Base-by-base conservation (phyloP, 2,888 invertebrate genomes). In the Camptogramma bilineatum region DNA sequence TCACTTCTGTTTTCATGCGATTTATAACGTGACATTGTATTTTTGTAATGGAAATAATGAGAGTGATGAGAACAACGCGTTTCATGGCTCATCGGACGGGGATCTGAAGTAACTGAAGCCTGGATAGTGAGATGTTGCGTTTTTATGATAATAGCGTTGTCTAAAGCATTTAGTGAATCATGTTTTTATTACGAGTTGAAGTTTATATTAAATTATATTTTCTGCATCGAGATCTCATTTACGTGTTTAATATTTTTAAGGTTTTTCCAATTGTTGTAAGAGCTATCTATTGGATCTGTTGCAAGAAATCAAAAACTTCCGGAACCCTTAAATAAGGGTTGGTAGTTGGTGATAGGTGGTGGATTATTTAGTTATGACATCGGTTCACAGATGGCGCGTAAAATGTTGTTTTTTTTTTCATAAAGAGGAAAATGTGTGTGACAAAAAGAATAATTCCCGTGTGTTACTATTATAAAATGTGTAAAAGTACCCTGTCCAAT, bases 41-140 rank as follows among this genome's bases (percentile, higher is more conserved):
- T 63, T 61, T 67, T 54, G 55, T 31, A 19, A 66, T 52, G 8
- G 28, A 51, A 58, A 55, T 42, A 5, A 75, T 39, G 19, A 74
- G 65, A 52, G 47, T 31, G 17, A 66, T 16, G 46, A 75, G 52
- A 44, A 70, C 56, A 44, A 71, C 60, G 59, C 70, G 69, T 77
- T 82, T 84, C 88, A 88, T 74, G 71, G 71, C 63, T 62, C 52
- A 63, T 52, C 55, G 39, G 60, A 48, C 46, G 44, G 3, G 66
- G 68, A 66, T 66, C 34, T 47, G 1, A 62, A 59, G 68, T 62
- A 70, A 85, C 82, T 86, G 82, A 84, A 79, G 78, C 66, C 69
- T 66, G 53, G 63, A 66, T 61, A 54, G 50, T 52, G 62, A 56
- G 68, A 55, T 73, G 65, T 75, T 75, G 73, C 67, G 71, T 80